These are phyloP conservation scores for Tachina lurida DNA, from an alignment of 2,888 invertebrate genomes.

Conservation along the genomic window DNA sequence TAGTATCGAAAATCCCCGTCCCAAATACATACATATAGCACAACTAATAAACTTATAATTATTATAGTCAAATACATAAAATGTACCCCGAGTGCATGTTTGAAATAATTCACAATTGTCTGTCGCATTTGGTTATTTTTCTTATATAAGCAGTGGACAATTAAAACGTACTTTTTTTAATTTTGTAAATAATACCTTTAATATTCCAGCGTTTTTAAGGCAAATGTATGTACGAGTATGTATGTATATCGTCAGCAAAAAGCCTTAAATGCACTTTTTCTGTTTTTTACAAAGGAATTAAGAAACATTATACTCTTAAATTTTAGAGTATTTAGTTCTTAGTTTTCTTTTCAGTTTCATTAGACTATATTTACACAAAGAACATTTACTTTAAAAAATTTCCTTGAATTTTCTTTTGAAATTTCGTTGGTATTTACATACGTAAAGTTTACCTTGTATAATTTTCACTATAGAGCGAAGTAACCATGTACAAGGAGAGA, in stretches of 20 bases:
- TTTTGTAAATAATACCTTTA: conserved; percentile 26
- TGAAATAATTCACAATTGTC: conserved; percentile 36
- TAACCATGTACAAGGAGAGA: no score
- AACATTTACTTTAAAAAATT: no score
- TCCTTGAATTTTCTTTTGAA: no score
- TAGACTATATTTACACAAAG: no score
- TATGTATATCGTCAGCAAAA: neutral
- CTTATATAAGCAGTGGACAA: neutral
- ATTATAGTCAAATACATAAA: conserved; percentile 31
- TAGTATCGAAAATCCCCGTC: conserved; percentile 27
- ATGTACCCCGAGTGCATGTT: conserved; percentile 26
- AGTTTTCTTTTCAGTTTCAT: no score
- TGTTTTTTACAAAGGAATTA: no score
- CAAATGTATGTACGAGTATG: neutral
- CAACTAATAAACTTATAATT: conserved; percentile 37
- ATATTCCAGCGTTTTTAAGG: neutral
- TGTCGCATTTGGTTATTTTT: conserved; percentile 15
- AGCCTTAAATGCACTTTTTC: no score
- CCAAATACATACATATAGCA: neutral
- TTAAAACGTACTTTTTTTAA: neutral
- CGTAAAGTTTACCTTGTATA: no score
- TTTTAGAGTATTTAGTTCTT: no score
- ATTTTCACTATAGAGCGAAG: no score
- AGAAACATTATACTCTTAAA: no score
- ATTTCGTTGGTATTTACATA: no score